Evolutionary conservation across 2,888 invertebrate species (phyloP), one percentile per base, ranked within the genome.

Genomic region (Melinopterus prodromus): DNA sequence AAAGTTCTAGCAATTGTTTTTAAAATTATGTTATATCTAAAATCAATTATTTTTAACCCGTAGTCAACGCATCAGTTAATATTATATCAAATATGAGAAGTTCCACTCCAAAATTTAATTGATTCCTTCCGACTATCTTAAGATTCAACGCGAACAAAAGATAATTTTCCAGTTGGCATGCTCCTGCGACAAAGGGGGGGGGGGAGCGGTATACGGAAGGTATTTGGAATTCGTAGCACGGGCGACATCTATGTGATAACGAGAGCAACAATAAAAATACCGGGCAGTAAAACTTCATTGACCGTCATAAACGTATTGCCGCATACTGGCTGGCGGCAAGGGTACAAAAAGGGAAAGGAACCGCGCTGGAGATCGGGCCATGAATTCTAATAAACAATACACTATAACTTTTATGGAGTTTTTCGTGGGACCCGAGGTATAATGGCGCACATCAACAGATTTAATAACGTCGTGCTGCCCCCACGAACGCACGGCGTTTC

Each of bases 231-330:
- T 53, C 53, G 53, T 53, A 53, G 53, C 53, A 53, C 53, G 53
- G 2, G 53, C 53, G 53, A 53, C 53, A 53, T 53, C 53, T 53
- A 53, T 53, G 53, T 53, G 53, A 53, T 53, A 53, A 53, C 53
- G 53, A 53, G 53, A 53, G 53, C 53, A n/a, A 53, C 53, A 53
- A 53, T 53, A 53, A 53, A 53, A 53, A 53, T 53, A 53, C 53
- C 53, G 53, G 53, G 53, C 53, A 53, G 53, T 53, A 53, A 53
- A 53, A 53, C 5, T 53, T 53, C 53, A 53, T 53, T 53, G 53
- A 53, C 53, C 53, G 53, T 53, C 53, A 53, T 53, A 53, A 53
- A 53, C 53, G 53, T 53, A 53, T 53, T 53, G 53, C 53, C 53
- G 53, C 53, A 53, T 12, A 53, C 53, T 53, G 53, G 53, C 2